Conservation (phyloP, 2,797 vertebrate genomes). For the Danio kyathit region DNA sequence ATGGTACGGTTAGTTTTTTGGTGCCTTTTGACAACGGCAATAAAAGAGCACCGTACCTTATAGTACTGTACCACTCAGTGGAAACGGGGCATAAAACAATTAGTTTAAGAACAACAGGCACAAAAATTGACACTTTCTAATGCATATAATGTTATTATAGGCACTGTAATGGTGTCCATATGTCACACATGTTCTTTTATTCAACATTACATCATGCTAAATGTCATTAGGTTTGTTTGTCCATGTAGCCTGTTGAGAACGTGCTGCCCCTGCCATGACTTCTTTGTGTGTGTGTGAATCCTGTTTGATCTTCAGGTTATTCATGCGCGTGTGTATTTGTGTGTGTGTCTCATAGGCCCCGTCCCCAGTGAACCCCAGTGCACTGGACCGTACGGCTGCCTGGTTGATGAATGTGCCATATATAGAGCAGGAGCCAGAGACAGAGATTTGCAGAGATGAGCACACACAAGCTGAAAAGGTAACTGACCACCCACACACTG, state of each 20-base stretch:
- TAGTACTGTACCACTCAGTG: too few relatives aligned
- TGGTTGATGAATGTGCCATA: constrained; percentile 99
- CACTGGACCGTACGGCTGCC: constrained; percentile 98
- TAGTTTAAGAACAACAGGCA: background rate
- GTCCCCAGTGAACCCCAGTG: constrained; percentile 98
- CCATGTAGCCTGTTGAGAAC: background rate
- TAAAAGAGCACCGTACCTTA: too few relatives aligned
- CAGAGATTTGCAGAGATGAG: constrained; percentile 97
- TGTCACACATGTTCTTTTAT: constrained; percentile 10
- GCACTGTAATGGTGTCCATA: background rate
- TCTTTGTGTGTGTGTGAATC: constrained; percentile 34
- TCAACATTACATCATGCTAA: background rate
- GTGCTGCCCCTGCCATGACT: background rate
- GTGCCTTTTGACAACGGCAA: too few relatives aligned
- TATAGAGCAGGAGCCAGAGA: constrained; percentile 97
- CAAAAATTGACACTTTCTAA: background rate
- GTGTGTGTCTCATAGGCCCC: constrained; percentile 92
- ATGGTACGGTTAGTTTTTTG: too few relatives aligned
- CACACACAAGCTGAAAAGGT: constrained; percentile 98
- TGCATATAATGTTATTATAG: background rate
- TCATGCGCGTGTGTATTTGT: constrained; percentile 54
- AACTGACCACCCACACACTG: constrained; percentile 72
- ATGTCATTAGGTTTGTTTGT: background rate
- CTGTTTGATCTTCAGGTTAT: constrained; percentile 66
- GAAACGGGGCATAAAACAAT: background rate